Percentiles rank a stretch among this genome's conserved stretches.
Conservation (phyloP, 1,140 invertebrate species). For the Geopemphigus sp. region DNA sequence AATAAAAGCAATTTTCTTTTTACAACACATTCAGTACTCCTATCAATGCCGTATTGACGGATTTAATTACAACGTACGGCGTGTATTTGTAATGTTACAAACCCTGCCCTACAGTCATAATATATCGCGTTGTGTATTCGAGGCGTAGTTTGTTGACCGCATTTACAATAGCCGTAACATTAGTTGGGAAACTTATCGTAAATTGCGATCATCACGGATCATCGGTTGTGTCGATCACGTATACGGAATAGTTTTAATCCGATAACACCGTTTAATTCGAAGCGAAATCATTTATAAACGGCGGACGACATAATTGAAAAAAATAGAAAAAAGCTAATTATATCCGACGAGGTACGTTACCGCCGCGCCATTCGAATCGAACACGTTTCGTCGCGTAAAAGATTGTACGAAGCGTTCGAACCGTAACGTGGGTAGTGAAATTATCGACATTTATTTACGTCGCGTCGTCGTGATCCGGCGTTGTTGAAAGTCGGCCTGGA, state of each 20-base stretch:
- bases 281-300: background rate
- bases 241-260: background rate
- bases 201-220: constrained; percentile 35
- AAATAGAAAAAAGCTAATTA: background rate
- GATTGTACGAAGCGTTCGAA: background rate
- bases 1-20: constrained; percentile 29
- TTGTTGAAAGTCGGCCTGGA: constrained; percentile 21
- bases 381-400: background rate
- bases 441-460: constrained; percentile 10
- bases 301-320: background rate
- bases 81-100: constrained; percentile 43
- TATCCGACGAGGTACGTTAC: too few relatives aligned
- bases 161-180: constrained; percentile 24
- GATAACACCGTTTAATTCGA: background rate
- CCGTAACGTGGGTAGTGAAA: background rate
- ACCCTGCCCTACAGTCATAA: constrained; percentile 16
- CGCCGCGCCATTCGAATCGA: background rate
- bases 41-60: constrained; percentile 19
- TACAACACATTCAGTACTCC: constrained; percentile 1
- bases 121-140: background rate
- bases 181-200: constrained; percentile 16
- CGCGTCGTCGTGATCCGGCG: constrained; percentile 17
- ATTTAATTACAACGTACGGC: constrained; percentile 5
- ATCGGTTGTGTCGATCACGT: constrained; percentile 35
- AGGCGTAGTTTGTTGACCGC: constrained; percentile 40